Conservation (phyloP, 2,797 vertebrate species). For the Macropodus opercularis region DNA sequence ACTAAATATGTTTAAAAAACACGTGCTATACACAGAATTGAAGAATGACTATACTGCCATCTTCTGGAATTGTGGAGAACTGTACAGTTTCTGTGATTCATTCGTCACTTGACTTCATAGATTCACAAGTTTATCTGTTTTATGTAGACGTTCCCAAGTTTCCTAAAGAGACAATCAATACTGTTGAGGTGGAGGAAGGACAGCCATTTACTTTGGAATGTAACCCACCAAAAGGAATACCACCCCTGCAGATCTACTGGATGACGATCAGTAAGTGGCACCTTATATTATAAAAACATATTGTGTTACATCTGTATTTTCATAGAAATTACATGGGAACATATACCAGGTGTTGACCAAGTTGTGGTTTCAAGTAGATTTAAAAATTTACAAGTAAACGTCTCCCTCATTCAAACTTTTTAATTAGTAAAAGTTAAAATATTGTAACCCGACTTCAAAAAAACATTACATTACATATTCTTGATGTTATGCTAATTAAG, state of each 20-base stretch:
- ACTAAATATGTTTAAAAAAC: slow-evolving; percentile 15
- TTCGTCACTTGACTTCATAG: background rate
- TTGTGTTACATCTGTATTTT: no score
- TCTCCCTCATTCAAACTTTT: no score
- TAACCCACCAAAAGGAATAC: slow-evolving; percentile 91
- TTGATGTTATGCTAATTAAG: no score
- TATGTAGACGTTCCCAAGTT: slow-evolving; percentile 92
- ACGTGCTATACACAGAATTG: background rate
- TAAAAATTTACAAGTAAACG: no score
- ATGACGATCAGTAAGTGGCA: slow-evolving; percentile 93
- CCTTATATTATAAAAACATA: no score
- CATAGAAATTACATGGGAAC: no score
- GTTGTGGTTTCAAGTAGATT: no score
- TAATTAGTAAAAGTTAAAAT: no score
- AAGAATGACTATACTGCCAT: slow-evolving; percentile 64
- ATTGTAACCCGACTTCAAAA: no score
- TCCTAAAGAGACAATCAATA: slow-evolving; percentile 92
- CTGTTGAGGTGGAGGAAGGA: slow-evolving; percentile 90
- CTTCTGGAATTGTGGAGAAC: slow-evolving; percentile 56
- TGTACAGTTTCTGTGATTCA: background rate
- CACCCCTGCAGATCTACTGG: slow-evolving; percentile 95
- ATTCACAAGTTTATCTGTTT: slow-evolving; percentile 4
- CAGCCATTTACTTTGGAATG: slow-evolving; percentile 88
- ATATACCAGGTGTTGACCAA: no score
- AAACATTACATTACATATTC: no score